These are phyloP conservation scores for Cacatua alba DNA, from an alignment of 2,113 vertebrate species.

Conservation along the genomic window DNA sequence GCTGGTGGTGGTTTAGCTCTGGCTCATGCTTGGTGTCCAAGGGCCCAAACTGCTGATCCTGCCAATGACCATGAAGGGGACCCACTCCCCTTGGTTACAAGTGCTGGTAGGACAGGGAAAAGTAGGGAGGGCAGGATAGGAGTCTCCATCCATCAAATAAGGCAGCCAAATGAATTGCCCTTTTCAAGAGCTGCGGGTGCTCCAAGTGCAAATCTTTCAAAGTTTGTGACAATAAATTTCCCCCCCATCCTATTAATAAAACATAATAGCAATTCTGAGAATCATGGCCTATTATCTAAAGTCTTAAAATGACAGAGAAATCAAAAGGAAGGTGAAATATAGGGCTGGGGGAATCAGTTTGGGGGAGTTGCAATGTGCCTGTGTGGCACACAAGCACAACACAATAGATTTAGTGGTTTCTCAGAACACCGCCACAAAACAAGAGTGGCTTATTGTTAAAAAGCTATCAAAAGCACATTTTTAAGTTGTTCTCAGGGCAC, in stretches of 20 bases:
- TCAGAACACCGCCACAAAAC: not conserved
- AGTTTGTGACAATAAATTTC: conserved; percentile 38
- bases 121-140: not conserved
- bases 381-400: not conserved
- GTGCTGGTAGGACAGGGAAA: not conserved
- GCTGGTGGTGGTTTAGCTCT: not conserved
- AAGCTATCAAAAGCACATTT: not conserved
- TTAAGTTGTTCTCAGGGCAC: not conserved
- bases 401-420: not conserved
- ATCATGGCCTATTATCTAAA: conserved; percentile 66
- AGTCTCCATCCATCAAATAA: not conserved
- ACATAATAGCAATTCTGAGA: conserved; percentile 62
- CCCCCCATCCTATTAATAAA: conserved; percentile 67
- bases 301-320: conserved; percentile 52
- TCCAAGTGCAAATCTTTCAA: conserved; percentile 35
- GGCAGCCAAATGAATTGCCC: not conserved
- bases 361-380: not conserved
- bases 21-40: not conserved
- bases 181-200: not conserved
- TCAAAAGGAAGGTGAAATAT: conserved; percentile 68
- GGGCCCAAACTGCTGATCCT: not conserved
- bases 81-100: not conserved
- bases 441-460: not conserved
- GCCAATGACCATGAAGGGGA: not conserved
- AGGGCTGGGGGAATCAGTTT: not conserved